These are phyloP conservation scores for Protobothrops flavoviridis DNA, from an alignment of 2,113 vertebrate species.

Conservation along the genomic window DNA sequence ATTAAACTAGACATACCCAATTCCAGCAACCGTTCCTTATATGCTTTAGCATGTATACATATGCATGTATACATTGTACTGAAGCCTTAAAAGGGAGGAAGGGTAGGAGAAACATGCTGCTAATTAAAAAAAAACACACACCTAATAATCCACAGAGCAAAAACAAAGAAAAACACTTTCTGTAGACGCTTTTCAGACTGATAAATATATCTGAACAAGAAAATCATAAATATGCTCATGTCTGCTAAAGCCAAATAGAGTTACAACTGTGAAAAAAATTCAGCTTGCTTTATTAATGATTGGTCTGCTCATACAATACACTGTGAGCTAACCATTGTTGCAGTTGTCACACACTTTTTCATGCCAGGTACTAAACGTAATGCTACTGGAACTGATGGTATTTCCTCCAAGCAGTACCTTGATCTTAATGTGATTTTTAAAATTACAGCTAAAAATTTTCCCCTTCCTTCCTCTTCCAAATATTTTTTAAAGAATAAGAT, in stretches of 20 bases:
- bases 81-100: background rate
- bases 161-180: background rate
- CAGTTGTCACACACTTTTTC: background rate
- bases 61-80: background rate
- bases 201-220: background rate
- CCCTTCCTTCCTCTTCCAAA: background rate
- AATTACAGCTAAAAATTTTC: background rate
- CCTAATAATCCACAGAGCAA: background rate
- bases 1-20: too few relatives aligned
- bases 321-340: background rate
- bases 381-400: background rate
- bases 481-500: background rate
- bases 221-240: background rate
- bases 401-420: background rate
- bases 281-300: background rate
- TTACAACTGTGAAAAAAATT: background rate
- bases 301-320: background rate
- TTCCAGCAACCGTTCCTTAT: too few relatives aligned
- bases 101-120: background rate
- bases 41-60: too few relatives aligned
- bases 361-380: background rate
- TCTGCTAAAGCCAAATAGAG: background rate
- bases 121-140: background rate
- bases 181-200: background rate
- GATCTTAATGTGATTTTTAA: background rate